phyloP scores from a whole-genome alignment of 2,888 invertebrate species.

The Nomada fucata region DNA sequence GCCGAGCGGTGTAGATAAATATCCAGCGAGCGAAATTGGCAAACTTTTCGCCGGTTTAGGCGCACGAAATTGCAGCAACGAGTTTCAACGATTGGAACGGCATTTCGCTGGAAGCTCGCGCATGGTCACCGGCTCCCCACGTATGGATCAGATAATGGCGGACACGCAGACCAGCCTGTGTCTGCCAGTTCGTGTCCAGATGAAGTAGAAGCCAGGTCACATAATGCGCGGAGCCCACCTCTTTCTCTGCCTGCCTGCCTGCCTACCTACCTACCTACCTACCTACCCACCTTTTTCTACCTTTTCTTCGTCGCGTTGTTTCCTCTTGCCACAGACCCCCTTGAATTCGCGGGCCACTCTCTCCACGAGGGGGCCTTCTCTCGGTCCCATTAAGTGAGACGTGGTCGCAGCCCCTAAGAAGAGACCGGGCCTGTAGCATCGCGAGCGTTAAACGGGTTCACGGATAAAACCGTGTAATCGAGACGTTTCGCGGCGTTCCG shows the following conservation, averaged over 20 bases:
- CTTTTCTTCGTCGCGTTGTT: constrained; percentile 13
- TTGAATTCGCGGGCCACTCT: constrained; percentile 40
- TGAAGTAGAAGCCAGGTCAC: constrained; percentile 67
- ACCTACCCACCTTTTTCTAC: constrained; percentile 21
- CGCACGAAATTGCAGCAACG: background rate
- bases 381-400: constrained; percentile 54
- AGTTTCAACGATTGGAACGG: constrained; percentile 44
- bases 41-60: background rate
- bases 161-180: constrained; percentile 56
- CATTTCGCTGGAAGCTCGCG: constrained; percentile 50
- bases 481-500: constrained; percentile 35
- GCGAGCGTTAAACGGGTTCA: constrained; percentile 51
- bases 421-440: background rate
- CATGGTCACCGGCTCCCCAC: constrained; percentile 55
- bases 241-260: constrained; percentile 1
- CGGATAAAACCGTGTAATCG: constrained; percentile 53
- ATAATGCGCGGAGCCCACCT: constrained; percentile 46
- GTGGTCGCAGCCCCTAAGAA: constrained; percentile 33
- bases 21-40: constrained; percentile 9
- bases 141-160: constrained; percentile 72
- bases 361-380: background rate
- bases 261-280: constrained; percentile 3
- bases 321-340: constrained; percentile 1
- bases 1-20: constrained; percentile 10
- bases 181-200: constrained; percentile 69